Evolutionary conservation across 2,888 invertebrate genomes (phyloP), one percentile per base, ranked within the genome.

Genomic region (Tholera decimalis): DNA sequence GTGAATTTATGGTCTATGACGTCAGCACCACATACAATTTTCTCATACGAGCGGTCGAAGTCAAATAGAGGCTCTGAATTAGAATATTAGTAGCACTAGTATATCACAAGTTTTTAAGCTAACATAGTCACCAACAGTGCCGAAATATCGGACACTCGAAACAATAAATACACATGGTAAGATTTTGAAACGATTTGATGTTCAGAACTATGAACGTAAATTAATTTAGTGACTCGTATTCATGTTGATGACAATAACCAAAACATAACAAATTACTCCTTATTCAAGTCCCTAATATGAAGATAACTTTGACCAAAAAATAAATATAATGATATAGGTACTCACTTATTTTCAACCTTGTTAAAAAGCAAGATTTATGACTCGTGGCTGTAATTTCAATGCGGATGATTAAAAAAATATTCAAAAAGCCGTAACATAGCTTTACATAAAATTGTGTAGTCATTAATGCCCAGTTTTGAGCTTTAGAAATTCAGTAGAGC

Each of bases 371-470:
- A 28, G 43, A 65, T 65, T 65, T 65, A 43, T 37, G 28, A 28
- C 18, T 18, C 11, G 3, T 2, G 22, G 20, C 28, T 35, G 8
- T 53, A 65, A 28, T 46, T 28, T 37, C 1, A n/a, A 11, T 28
- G n/a, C 11, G 22, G 22, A 18, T 28, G n/a, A 43, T 53, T 43
- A 28, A 11, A 50, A 41, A 28, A 5, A 5, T 20, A 50, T 26
- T 9, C 9, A 50, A 33, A 24, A 50, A 64, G 6, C 24, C n/a
- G 8, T 41, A 22, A 28, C 3, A 28, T 18, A 22, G 20, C 30
- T 35, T 43, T 18, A 22, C 11, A 43, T 35, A 53, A 53, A 63
- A 11, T 43, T 65, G 33, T 35, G 6, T 65, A 69, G 47, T 63
- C 56, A 72, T 35, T 51, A 37, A 68, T 39, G 24, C 9, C 28